Percentiles rank a stretch among this genome's conserved stretches.
Evolutionary conservation across 1,140 invertebrate genomes (phyloP).

Genomic region (Pseudomyrmex dendroicus): DNA sequence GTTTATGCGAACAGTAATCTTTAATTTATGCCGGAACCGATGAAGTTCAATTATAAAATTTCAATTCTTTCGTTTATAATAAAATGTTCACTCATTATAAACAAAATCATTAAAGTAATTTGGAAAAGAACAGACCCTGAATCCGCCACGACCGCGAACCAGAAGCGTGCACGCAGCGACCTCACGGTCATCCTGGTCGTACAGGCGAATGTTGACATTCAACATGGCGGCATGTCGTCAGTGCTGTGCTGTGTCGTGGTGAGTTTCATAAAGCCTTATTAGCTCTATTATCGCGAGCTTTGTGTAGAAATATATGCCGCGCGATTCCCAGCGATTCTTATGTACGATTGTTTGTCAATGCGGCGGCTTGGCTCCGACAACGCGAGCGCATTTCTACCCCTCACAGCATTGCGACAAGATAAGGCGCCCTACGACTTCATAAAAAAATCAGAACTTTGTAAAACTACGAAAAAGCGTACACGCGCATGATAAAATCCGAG

Average conservation of each 20-base stretch:
- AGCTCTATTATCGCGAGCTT: constrained; percentile 70
- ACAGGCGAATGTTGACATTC: constrained; percentile 87
- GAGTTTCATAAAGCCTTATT: constrained; percentile 83
- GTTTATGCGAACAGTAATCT: too few species aligned
- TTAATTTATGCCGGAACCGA: too few species aligned
- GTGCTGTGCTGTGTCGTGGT: constrained; percentile 97
- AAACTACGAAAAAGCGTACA: constrained; percentile 54
- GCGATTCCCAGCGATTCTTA: neutral
- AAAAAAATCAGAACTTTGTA: constrained; percentile 74
- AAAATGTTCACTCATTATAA: too few species aligned
- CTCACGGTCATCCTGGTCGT: constrained; percentile 67
- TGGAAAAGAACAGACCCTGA: too few species aligned
- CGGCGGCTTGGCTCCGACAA: neutral
- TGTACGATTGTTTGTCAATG: constrained; percentile 5
- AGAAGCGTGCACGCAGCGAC: constrained; percentile 18
- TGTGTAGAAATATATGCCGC: constrained; percentile 19
- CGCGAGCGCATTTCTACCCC: neutral
- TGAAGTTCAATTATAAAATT: too few species aligned
- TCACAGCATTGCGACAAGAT: constrained; percentile 17
- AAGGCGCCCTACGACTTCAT: constrained; percentile 66
- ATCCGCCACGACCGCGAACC: neutral
- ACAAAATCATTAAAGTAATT: too few species aligned
- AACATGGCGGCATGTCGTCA: constrained; percentile 98
- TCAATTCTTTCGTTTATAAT: too few species aligned
- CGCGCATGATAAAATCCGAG: constrained; percentile 46